Base-by-base conservation (phyloP, 2,797 vertebrate genomes). In the Galaxias olidus region DNA sequence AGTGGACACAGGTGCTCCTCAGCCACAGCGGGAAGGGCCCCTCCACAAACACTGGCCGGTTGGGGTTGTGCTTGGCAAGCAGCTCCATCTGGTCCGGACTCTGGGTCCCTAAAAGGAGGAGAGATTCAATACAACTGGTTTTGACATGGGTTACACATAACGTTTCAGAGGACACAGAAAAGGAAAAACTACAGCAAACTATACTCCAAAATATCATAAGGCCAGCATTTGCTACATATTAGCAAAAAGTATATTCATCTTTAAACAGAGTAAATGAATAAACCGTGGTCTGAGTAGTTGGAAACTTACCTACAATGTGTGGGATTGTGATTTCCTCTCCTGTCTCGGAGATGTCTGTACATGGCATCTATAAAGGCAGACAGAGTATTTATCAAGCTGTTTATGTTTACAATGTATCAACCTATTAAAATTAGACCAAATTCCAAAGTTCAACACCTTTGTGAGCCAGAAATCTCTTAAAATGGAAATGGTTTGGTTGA, bases 21-120 rank as follows among this genome's bases (percentile, higher is more conserved):
- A 98, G 90, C 95, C 96, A 97, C 67, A 96, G 84, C 1, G 92
- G 92, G 72, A 94, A 95, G 0, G 96, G 96, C 0, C 96, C 96
- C 81, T 97, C 96, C 0, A 96, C 94, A 1, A 94, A 94, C 73
- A 98, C 76, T 0, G 96, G 95, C 51, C 69, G 84, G 45, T 61
- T 75, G 0, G 86, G 85, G 71, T 91, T 81, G 7, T 97, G 94
- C 18, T 66, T 74, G 46, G 92, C 89, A 19, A 97, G 83, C 7
- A 93, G 86, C 8, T 81, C 85, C 68, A 83, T 86, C 88, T 98
- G 96, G 1, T 84, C 86, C 0, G 93, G 92, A 48, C 95, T 95
- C 88, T 97, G 96, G 72, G 91, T 90, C 6, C 96, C 96, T 96
- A 77, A 30, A 1, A 59, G 6, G 41, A 60, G 5, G 10, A 20